Percentiles rank a stretch among this genome's conserved stretches.
These are phyloP conservation scores for Apostichopus californicus DNA, from an alignment of 35 echinoderm and acorn worm genomes.

Conservation along the genomic window DNA sequence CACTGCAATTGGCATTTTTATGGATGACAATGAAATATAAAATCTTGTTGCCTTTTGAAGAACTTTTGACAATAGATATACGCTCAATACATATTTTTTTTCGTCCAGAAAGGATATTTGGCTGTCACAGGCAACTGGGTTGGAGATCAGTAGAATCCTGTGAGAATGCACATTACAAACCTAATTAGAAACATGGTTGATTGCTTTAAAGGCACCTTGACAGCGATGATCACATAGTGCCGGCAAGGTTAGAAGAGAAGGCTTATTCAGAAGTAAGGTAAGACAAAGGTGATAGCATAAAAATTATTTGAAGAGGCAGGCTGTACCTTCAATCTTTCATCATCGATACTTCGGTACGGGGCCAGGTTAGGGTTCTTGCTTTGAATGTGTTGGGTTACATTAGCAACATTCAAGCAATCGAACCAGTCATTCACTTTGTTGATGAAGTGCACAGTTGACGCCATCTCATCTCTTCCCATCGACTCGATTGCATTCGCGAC, in stretches of 20 bases:
- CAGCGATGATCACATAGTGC: too few relatives aligned
- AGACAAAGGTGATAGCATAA: too few relatives aligned
- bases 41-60: too few relatives aligned
- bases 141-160: not conserved
- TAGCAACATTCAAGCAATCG: constrained; percentile 70
- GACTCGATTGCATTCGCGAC: constrained; percentile 62
- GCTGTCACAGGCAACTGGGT: not conserved
- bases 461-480: constrained; percentile 14
- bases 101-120: not conserved
- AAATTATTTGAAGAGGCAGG: not conserved
- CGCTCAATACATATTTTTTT: too few relatives aligned
- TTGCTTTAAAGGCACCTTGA: too few relatives aligned
- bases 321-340: constrained; percentile 59
- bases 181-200: too few relatives aligned
- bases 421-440: constrained; percentile 62
- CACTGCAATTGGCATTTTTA: too few relatives aligned
- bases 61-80: too few relatives aligned
- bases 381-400: not conserved
- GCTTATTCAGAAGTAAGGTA: too few relatives aligned
- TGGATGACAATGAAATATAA: too few relatives aligned
- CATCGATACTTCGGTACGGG: constrained; percentile 46
- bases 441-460: constrained; percentile 44
- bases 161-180: too few relatives aligned
- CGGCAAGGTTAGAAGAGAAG: too few relatives aligned
- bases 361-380: constrained; percentile 13